Conservation (phyloP, 2,797 vertebrate species). For the Cyclopterus lumpus region DNA sequence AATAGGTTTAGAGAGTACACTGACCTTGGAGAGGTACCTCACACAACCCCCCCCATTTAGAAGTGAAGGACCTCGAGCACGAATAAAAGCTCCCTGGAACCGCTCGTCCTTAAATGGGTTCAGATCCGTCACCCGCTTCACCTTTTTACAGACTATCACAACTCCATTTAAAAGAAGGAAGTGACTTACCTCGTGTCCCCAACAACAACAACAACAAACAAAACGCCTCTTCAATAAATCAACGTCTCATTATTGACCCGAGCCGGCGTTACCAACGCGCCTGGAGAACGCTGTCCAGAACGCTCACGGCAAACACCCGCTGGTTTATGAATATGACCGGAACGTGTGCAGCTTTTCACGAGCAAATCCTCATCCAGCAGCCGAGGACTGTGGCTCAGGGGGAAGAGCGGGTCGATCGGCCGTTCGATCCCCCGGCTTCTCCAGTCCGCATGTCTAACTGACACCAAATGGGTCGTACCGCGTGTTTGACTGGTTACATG, state of each 20-base stretch:
- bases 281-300: conserved; percentile 1
- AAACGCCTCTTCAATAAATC: conserved; percentile 26
- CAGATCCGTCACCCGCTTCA: neutral
- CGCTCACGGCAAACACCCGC: neutral
- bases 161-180: conserved; percentile 1
- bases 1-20: neutral
- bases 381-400: too few relatives aligned
- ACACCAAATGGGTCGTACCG: neutral
- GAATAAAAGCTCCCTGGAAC: neutral
- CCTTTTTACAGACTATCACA: neutral
- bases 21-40: neutral
- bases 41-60: neutral
- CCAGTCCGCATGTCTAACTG: too few relatives aligned
- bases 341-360: neutral
- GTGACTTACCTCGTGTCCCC: conserved; percentile 10
- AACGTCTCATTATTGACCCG: conserved; percentile 35
- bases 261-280: conserved; percentile 11
- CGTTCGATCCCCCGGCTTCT: too few relatives aligned
- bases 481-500: neutral
- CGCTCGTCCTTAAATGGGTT: neutral
- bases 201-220: neutral
- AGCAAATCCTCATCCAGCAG: neutral
- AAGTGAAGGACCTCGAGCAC: neutral
- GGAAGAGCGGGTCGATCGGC: too few relatives aligned
- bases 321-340: neutral